Base-by-base conservation (phyloP, 1,140 invertebrate species). In the Conus betulinus region DNA sequence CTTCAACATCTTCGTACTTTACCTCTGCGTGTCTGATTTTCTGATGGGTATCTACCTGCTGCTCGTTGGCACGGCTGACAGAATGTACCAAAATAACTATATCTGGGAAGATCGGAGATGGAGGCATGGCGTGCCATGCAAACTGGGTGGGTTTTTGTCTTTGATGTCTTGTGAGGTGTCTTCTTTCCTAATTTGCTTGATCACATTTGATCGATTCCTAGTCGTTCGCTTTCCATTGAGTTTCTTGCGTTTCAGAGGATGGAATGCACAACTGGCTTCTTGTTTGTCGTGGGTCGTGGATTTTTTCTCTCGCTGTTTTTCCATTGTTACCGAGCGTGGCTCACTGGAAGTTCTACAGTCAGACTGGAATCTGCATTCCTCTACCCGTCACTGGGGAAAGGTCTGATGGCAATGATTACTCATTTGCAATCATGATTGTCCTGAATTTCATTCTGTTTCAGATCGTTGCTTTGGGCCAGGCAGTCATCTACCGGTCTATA, bases 321-420 rank as follows among this genome's bases (percentile, higher is more conserved):
- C 71, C 71, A 20, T 23, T 74, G 23, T 8, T 25, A 23, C 71
- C 71, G 8, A 8, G 17, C n/a, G n/a, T 74, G 71, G n/a, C 71
- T 25, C 3, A 74, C 71, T 74, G 71, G 71, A 8, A 74, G 71
- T 74, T 74, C 71, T 74, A 74, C 71, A 74, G 71, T 74, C 71
- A 74, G n/a, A 74, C 71, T 8, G 71, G 71, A 25, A 74, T 74
- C 71, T 74, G 71, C n/a, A 74, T 74, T 25, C 71, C 71, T 8
- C 71, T 74, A 25, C 71, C 71, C 15, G 71, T 74, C 20, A 74
- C 71, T 8, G 23, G 71, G n/a, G 6, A 20, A 17, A n/a, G 7
- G 15, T 74, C 23, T 7, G 71, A 13, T 1, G 71, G 71, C 8
- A 3, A 25, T 74, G n/a, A 17, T 8, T 74, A 74, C 23, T 74